Base-by-base conservation (phyloP, 1,140 invertebrate genomes). In the Trachelipus rathkii region DNA sequence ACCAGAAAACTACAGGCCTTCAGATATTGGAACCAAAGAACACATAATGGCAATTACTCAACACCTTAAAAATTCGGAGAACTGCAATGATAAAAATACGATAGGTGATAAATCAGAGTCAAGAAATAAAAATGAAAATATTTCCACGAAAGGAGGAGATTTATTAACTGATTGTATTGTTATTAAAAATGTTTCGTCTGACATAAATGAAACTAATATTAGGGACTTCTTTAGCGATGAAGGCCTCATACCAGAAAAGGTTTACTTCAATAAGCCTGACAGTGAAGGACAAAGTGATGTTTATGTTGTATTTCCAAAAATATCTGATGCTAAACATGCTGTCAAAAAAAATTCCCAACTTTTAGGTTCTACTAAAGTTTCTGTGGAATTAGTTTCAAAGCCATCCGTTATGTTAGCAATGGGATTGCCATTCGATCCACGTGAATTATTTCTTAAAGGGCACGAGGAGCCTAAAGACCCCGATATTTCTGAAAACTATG, bases 191-290 rank as follows among this genome's bases (percentile, higher is more conserved):
- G 77, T 81, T 33, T 73, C 77, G 13, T 78, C 77, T 53, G 79
- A 77, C 44, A 71, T 74, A 13, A 81, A 77, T 5, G 77, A 81
- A 44, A 70, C 72, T 66, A 81, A 77, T 72, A 77, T 81, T 72
- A 44, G 77, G 53, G 79, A 81, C 67, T 81, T 81, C 75, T 81
- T 81, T 69, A 81, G 77, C 44, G 79, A 81, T 69, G 79, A 78
- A 70, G 79, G 79, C 0, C 73, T 81, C 5, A 76, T 81, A 15
- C 79, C 79, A 46, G 79, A 81, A 72, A 70, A 77, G 13, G 69
- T 81, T 0, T 76, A 81, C 46, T 78, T 81, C 53, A 76, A 73
- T 44, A 75, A 76, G 0, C 43, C 75, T 11, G 50, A 74, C 53
- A 43, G 45, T 19, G 68, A 77, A 60, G 77, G 75, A 0, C 45